These are phyloP conservation scores for Trichonephila inaurata DNA, from an alignment of 1,140 invertebrate genomes.

Conservation along the genomic window DNA sequence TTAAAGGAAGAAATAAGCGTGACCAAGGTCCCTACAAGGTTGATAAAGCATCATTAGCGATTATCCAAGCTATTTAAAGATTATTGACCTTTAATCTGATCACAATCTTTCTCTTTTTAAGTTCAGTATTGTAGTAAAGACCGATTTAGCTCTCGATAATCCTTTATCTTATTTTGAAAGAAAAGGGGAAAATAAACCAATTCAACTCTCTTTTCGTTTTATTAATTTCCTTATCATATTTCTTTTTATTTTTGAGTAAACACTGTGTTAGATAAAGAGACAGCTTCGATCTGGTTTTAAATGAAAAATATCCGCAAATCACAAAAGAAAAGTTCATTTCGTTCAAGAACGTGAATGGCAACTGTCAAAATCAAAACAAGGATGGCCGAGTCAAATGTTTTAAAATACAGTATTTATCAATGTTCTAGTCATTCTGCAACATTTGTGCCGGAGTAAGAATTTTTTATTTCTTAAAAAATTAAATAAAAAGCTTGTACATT, in stretches of 20 bases:
- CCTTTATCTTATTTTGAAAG: not conserved
- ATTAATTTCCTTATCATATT: not conserved
- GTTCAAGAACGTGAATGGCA: constrained; percentile 20
- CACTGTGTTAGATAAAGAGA: not conserved
- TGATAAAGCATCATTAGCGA: not conserved
- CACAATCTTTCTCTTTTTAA: not conserved
- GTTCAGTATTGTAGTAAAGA: not conserved
- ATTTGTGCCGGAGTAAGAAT: constrained; percentile 73
- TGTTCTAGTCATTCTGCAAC: constrained; percentile 74
- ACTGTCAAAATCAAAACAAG: constrained; percentile 68
- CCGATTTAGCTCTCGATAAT: not conserved
- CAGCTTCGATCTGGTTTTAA: constrained; percentile 18
- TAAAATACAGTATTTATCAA: constrained; percentile 73
- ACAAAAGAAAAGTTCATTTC: not conserved
- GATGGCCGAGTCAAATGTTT: constrained; percentile 62
- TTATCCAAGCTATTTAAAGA: not conserved
- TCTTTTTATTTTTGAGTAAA: not conserved
- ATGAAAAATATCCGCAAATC: not conserved
- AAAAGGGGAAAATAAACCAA: not conserved
- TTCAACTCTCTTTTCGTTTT: not conserved
- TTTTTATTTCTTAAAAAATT: not conserved
- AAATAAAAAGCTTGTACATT: not conserved
- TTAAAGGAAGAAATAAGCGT: constrained; percentile 6
- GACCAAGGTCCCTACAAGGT: not conserved
- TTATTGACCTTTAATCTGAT: not conserved